Percentiles rank a stretch among this genome's conserved stretches.
Evolutionary conservation across 2,888 invertebrate genomes (phyloP).

Genomic region (Xanthia icteritia): DNA sequence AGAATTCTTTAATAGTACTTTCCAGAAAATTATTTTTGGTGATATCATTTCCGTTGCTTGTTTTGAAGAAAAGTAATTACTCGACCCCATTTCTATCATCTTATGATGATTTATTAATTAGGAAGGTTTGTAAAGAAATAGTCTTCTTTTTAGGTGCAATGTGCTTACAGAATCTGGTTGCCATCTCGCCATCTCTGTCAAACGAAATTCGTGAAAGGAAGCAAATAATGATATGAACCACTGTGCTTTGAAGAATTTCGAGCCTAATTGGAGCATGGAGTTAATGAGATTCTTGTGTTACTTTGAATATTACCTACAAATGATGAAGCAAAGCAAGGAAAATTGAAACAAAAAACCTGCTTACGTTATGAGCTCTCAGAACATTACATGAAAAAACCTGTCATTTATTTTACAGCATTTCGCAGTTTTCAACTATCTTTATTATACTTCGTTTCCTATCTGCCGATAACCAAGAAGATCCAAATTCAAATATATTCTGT

Average conservation of each 20-base stretch:
- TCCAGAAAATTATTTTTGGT: conserved; percentile 14
- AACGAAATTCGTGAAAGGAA: conserved; percentile 27
- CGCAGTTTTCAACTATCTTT: neutral
- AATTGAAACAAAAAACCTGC: neutral
- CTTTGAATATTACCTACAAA: conserved; percentile 27
- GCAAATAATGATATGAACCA: conserved; percentile 14
- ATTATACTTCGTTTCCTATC: neutral
- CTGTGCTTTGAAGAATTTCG: conserved; percentile 16
- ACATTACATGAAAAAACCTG: neutral
- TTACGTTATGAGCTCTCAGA: neutral
- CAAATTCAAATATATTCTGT: neutral
- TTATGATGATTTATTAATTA: neutral
- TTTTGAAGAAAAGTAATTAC: neutral
- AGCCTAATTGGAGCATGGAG: conserved; percentile 42
- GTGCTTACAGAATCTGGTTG: conserved; percentile 1
- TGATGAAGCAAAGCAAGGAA: neutral
- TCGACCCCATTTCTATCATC: neutral
- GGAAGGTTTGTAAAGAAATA: neutral
- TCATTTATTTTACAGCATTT: neutral
- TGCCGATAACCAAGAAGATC: neutral
- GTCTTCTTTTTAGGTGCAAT: conserved; percentile 26
- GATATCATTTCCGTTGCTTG: neutral
- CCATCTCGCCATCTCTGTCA: conserved; percentile 1
- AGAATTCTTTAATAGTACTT: conserved; percentile 46
- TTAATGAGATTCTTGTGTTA: conserved; percentile 47